These are phyloP conservation scores for Craterocephalus amniculus DNA, from an alignment of 2,797 vertebrate species.

Conservation along the genomic window DNA sequence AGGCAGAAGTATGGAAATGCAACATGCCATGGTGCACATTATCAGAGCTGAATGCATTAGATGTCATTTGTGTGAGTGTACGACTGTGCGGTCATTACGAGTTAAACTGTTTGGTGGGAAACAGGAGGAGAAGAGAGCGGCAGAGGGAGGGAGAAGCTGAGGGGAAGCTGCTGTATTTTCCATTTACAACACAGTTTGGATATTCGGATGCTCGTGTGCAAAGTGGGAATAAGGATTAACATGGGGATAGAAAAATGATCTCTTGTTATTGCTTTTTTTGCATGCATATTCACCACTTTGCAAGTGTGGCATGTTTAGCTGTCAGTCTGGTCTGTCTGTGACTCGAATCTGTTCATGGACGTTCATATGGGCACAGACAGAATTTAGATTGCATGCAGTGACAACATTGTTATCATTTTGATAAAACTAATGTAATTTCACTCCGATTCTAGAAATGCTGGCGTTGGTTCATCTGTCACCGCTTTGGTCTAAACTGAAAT, in stretches of 20 bases:
- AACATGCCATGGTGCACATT: conserved; percentile 79
- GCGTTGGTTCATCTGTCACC: neutral
- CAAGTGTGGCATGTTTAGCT: conserved; percentile 26
- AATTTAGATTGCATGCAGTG: conserved; percentile 9
- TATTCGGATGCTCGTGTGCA: conserved; percentile 40
- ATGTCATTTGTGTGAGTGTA: conserved; percentile 78
- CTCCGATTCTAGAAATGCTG: neutral
- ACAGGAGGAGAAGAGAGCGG: conserved; percentile 43
- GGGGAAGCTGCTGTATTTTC: conserved; percentile 43
- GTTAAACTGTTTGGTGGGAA: conserved; percentile 77
- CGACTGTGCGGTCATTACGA: conserved; percentile 76
- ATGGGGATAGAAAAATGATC: conserved; percentile 45
- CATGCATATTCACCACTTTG: conserved; percentile 16
- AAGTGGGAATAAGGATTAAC: conserved; percentile 51
- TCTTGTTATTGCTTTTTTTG: conserved; percentile 35
- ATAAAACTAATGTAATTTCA: neutral
- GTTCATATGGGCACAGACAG: neutral
- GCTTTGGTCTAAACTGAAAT: neutral
- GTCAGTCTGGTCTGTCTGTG: conserved; percentile 16
- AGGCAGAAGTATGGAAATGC: conserved; percentile 81
- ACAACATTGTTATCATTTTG: neutral
- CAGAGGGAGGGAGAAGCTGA: conserved; percentile 37
- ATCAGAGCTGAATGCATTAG: conserved; percentile 81
- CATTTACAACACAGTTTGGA: conserved; percentile 44
- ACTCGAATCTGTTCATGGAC: conserved; percentile 27